Base-by-base conservation (phyloP, 2,888 invertebrate species). In the Eupithecia inturbata region DNA sequence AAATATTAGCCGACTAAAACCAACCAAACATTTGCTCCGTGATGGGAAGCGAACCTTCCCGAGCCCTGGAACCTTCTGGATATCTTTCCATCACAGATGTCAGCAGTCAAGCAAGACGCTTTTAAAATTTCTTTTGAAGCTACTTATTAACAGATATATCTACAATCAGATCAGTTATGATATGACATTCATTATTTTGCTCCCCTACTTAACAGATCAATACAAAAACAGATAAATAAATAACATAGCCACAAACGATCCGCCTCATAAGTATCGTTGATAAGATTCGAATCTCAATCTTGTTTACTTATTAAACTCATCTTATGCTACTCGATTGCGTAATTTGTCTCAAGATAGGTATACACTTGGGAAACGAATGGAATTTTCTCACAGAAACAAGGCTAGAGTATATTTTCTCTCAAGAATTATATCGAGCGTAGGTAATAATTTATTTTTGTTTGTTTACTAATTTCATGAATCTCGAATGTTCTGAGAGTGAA, bases 281-380 rank as follows among this genome's bases (percentile, higher is more conserved):
- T 80, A 80, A 78, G 79, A 78, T 77, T 79, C 49, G 72, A 73
- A 74, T 78, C 71, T 72, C 76, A 76, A 80, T 77, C 76, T 79
- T 75, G 78, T 78, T 78, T 68, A 73, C 77, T 69, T 79, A 79
- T 75, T 77, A 80, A 28, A 76, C 73, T 73, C 68, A 67, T 68
- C 67, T 57, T 16, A 31, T 49, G 74, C 71, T 67, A 71, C 70
- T 64, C n/a, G 45, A 36, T 31, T 22, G 26, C 49, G 67, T 64
- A 70, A 69, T 67, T 72, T 60, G 64, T 67, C 70, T 62, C 68
- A 70, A 41, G 57, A 66, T 57, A 26, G 31, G 19, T 67, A 19
- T 49, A 70, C 66, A 49, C 57, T 69, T 3, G 63, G 26, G 16
- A 26, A 66, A 41, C 12, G 19, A 12, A 33, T 64, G 28, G 36